Evolutionary conservation across 2,113 vertebrate genomes (phyloP).

Genomic region (Ictalurus punctatus): DNA sequence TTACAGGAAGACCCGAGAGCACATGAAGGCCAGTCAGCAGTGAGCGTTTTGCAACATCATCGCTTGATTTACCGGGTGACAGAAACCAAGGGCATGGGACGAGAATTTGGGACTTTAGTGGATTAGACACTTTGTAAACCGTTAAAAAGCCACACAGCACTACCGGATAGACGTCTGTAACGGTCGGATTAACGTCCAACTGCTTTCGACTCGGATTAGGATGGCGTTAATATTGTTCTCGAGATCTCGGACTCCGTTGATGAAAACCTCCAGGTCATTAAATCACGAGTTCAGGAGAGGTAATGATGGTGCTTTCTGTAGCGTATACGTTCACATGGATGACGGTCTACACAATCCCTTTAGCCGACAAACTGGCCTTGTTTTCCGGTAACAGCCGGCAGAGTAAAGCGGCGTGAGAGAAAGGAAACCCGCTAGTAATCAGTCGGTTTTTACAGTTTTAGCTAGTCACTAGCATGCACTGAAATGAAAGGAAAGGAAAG

Average conservation of each 20-base stretch:
- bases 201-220: conserved; percentile 40
- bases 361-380: neutral
- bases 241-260: conserved; percentile 67
- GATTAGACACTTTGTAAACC: conserved; percentile 35
- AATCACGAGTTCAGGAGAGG: conserved; percentile 72
- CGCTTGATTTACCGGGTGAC: conserved; percentile 16
- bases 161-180: neutral
- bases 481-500: neutral
- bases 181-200: conserved; percentile 12
- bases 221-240: conserved; percentile 81
- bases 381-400: neutral
- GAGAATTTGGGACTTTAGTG: conserved; percentile 27
- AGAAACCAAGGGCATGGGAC: conserved; percentile 53
- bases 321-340: neutral
- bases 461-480: neutral
- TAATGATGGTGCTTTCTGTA: conserved; percentile 44
- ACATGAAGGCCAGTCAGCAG: conserved; percentile 13
- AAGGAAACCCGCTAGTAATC: neutral
- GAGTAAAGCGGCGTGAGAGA: neutral
- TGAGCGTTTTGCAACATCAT: conserved; percentile 29
- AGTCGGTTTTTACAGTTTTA: neutral
- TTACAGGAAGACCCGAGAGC: neutral
- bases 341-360: too few relatives aligned
- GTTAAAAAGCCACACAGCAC: conserved; percentile 3
- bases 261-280: conserved; percentile 72